A percentile compares a stretch with the other conserved stretches of the same genome.
These are phyloP conservation scores for Aptenodytes forsteri DNA, from an alignment of 2,113 vertebrate species.

Conservation along the genomic window DNA sequence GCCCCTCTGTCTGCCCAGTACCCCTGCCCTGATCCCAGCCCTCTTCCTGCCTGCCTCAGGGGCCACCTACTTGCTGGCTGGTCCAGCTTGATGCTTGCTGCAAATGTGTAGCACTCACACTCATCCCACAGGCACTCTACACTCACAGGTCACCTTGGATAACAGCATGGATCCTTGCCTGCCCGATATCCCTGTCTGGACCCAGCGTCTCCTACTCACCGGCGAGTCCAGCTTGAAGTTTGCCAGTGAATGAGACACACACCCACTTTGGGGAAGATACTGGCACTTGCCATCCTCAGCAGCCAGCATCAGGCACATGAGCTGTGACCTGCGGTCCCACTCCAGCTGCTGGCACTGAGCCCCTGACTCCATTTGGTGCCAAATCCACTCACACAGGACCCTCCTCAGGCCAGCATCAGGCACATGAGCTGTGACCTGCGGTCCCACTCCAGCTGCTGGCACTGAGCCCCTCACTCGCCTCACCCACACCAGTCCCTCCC, in stretches of 20 bases:
- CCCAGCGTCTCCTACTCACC: not conserved
- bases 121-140: too few species aligned
- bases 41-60: not conserved
- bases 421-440: too few species aligned
- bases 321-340: accelerated
- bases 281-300: not conserved
- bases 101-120: not conserved
- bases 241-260: too few species aligned
- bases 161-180: not conserved
- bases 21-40: not conserved
- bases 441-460: too few species aligned
- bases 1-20: not conserved
- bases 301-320: not conserved
- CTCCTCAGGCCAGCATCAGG: too few species aligned
- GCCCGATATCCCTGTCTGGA: not conserved
- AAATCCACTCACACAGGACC: too few species aligned
- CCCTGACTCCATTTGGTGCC: too few species aligned
- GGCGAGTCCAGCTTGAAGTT: not conserved
- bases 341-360: not conserved
- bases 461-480: too few species aligned
- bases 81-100: too few species aligned
- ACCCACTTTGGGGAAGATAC: not conserved
- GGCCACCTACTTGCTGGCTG: not conserved
- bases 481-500: too few species aligned
- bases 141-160: not conserved